Percentiles rank a stretch among this genome's conserved stretches.
phyloP scores from a whole-genome alignment of 2,888 invertebrate species.

The Nebria brevicollis region DNA sequence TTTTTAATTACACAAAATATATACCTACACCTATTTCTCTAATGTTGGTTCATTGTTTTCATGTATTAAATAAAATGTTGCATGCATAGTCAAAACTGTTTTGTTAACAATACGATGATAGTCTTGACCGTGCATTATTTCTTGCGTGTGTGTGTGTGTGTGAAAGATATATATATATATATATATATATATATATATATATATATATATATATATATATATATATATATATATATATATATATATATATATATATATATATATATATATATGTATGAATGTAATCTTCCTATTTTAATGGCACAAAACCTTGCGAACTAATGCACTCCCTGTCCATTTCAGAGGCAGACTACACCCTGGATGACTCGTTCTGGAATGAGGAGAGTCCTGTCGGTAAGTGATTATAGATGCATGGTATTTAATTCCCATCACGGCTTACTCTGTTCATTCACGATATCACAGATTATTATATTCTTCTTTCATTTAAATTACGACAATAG shows the following conservation, averaged over 20 bases:
- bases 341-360: conserved; percentile 93
- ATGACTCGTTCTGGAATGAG: conserved; percentile 94
- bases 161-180: too few relatives aligned
- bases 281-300: conserved; percentile 15
- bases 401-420: conserved; percentile 28
- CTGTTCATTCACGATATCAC: conserved; percentile 20
- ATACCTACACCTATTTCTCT: background rate
- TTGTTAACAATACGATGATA: background rate
- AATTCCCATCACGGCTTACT: conserved; percentile 26
- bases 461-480: background rate
- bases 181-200: too few relatives aligned
- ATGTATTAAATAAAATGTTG: background rate
- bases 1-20: too few relatives aligned
- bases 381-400: conserved; percentile 90
- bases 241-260: too few relatives aligned
- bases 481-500: background rate
- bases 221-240: too few relatives aligned
- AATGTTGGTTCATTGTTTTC: background rate
- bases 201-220: too few relatives aligned
- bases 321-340: conserved; percentile 65
- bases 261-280: too few relatives aligned
- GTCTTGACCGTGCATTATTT: background rate
- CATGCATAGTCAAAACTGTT: background rate
- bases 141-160: conserved; percentile 3
- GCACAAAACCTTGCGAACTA: conserved; percentile 43